phyloP scores from a whole-genome alignment of 2,888 invertebrate genomes.

The Stenolophus ochropezus region DNA sequence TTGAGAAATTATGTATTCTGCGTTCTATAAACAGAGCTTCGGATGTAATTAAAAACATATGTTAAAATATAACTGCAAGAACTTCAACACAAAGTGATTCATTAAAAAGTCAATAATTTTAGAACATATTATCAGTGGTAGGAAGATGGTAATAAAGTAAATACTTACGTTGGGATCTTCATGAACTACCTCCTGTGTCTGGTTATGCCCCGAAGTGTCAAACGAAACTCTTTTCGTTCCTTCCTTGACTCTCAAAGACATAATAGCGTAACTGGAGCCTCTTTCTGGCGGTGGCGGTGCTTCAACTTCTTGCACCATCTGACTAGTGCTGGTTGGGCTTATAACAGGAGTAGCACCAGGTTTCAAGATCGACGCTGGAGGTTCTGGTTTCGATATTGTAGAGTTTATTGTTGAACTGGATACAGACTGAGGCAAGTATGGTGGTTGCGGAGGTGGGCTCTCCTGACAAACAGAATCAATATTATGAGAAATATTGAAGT shows the following conservation, averaged over 20 bases:
- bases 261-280: constrained; percentile 90
- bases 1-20: no score
- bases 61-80: no score
- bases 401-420: constrained; percentile 69
- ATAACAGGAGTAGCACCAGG: constrained; percentile 72
- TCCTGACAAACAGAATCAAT: constrained; percentile 65
- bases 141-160: constrained; percentile 32
- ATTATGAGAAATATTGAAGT: background rate
- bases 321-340: constrained; percentile 1
- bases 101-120: no score
- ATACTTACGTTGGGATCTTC: constrained; percentile 88
- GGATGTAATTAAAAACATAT: no score
- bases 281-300: constrained; percentile 90
- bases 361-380: constrained; percentile 71
- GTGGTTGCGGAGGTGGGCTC: constrained; percentile 69
- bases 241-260: constrained; percentile 78
- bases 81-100: no score
- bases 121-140: no score
- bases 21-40: no score
- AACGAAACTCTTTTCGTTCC: constrained; percentile 72
- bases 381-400: constrained; percentile 68
- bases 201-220: constrained; percentile 66
- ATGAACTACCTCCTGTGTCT: constrained; percentile 65
- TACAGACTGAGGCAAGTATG: constrained; percentile 70
- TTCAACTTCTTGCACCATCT: constrained; percentile 63